These are phyloP conservation scores for Spodoptera littoralis DNA, from an alignment of 2,888 invertebrate species.

Conservation along the genomic window DNA sequence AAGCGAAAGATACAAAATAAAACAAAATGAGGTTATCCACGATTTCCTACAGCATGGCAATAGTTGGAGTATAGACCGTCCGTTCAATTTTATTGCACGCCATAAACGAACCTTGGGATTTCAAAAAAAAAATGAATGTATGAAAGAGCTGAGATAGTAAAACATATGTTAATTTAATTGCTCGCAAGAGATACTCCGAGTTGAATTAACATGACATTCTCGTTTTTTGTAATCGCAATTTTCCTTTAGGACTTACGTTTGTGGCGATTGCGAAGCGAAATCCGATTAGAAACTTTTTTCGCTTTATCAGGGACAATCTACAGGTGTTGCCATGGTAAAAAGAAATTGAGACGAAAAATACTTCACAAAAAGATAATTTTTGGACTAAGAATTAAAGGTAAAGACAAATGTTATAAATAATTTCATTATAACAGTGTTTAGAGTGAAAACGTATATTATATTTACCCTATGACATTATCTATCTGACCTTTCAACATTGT, in stretches of 20 bases:
- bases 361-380: slow-evolving; percentile 8
- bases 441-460: no score
- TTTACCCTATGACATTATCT: no score
- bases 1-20: slow-evolving; percentile 38
- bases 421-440: no score
- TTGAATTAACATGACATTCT: slow-evolving; percentile 44
- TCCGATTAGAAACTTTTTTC: slow-evolving; percentile 15
- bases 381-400: no score
- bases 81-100: slow-evolving; percentile 76
- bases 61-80: slow-evolving; percentile 68
- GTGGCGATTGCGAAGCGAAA: slow-evolving; percentile 13
- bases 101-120: slow-evolving; percentile 74
- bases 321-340: slow-evolving; percentile 38
- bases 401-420: no score
- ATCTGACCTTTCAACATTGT: no score
- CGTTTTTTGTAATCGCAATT: slow-evolving; percentile 38
- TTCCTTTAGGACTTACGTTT: slow-evolving; percentile 23
- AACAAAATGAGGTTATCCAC: slow-evolving; percentile 40
- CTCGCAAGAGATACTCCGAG: slow-evolving; percentile 49
- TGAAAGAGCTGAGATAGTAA: slow-evolving; percentile 61
- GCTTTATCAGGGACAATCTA: slow-evolving; percentile 37
- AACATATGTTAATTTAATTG: slow-evolving; percentile 79
- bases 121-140: slow-evolving; percentile 67
- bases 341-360: slow-evolving; percentile 29
- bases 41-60: slow-evolving; percentile 44